Percentiles rank a stretch among this genome's conserved stretches.
Evolutionary conservation across 2,797 vertebrate genomes (phyloP).

Genomic region (Borostomias antarcticus): DNA sequence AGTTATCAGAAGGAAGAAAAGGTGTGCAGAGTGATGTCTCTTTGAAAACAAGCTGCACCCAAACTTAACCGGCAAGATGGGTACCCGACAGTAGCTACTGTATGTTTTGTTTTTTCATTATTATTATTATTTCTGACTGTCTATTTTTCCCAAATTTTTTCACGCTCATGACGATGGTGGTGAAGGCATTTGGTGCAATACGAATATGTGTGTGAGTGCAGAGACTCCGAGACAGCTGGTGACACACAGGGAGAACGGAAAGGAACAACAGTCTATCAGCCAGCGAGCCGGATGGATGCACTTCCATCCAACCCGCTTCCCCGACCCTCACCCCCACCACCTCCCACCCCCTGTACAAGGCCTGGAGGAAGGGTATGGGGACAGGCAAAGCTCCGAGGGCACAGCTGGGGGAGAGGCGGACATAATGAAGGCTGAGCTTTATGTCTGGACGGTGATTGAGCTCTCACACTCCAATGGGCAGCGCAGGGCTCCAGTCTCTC

Average conservation of each 20-base stretch:
- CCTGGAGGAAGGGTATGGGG: constrained; percentile 33
- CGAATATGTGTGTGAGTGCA: constrained; percentile 10
- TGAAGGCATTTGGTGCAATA: neutral
- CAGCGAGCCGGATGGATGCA: constrained; percentile 21
- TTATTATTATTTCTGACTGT: neutral
- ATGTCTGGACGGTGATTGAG: constrained; percentile 53
- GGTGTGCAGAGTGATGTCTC: neutral
- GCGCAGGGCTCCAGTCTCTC: constrained; percentile 28
- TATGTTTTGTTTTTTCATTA: neutral
- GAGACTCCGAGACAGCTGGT: constrained; percentile 52
- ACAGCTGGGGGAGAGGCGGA: constrained; percentile 31
- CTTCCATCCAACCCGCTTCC: constrained; percentile 10
- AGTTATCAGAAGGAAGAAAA: neutral
- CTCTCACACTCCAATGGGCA: constrained; percentile 43
- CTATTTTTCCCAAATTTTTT: neutral
- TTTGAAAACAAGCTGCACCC: neutral
- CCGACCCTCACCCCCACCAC: constrained; percentile 10
- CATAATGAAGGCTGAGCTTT: constrained; percentile 54
- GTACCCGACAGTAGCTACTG: too few species aligned
- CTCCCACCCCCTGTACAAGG: neutral
- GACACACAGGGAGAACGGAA: constrained; percentile 43
- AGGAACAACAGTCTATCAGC: constrained; percentile 53
- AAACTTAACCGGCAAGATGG: neutral
- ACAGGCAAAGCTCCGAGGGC: constrained; percentile 18
- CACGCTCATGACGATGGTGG: neutral